Evolutionary conservation across 2,113 vertebrate species (phyloP), one percentile per base, ranked within the genome.

Genomic region (Vicugna pacos): DNA sequence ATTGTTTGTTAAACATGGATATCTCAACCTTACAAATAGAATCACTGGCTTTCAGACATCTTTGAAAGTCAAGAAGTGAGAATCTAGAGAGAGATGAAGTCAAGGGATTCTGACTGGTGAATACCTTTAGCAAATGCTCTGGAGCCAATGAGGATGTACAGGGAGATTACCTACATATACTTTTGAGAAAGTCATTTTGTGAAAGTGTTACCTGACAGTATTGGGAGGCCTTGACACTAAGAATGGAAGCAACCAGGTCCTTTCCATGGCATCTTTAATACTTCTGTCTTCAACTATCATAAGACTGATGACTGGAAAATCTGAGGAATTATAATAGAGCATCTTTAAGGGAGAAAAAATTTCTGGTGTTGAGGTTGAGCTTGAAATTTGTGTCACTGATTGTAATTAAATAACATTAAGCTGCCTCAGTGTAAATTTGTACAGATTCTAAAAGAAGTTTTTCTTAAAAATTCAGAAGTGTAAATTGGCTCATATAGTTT

Each of bases 351-450:
- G 75, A 64, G 69, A 75, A 93, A 91, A 58, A 24, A 83, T 52
- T 52, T 60, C 58, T 75, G 42, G 24, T 26, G 3, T 76, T 83
- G 76, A 77, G 30, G 3, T 76, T 83, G 76, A 77, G 30, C 15
- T 85, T 76, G 60, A 93, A 88, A 93, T 75, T 48, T 73, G 16
- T 48, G 17, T 35, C 76, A 89, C 64, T 84, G 26, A 70, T 76
- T 81, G 56, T 83, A 86, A 72, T 81, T 81, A 81, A 88, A 88
- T 75, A 73, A 77, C n/a, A 79, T 48, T 94, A 95, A 69, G 22
- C 35, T 81, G 13, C 22, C 35, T 65, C 32, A 6, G 11, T 85
- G 22, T 91, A 77, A 12, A 81, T 46, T 75, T 91, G 28, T 56
- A 62, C 7, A 73, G 26, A 85, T 89, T 76, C n/a, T 88, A 76